These are phyloP conservation scores for Rhagologus leucostigma DNA, from an alignment of 2,113 vertebrate species.

Conservation along the genomic window DNA sequence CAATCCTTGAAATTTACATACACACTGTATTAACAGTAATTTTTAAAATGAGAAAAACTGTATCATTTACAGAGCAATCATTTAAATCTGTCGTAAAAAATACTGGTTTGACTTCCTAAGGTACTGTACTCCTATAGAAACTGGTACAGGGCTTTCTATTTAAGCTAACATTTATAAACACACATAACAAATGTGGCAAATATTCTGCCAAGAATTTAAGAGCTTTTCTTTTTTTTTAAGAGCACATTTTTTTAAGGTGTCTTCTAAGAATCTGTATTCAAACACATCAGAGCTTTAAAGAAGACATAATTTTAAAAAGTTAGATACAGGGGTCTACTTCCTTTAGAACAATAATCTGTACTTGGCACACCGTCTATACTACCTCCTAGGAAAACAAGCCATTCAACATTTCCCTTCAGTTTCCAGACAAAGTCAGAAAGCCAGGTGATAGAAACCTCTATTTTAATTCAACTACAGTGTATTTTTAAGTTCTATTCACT, in stretches of 20 bases:
- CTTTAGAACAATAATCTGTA: neutral
- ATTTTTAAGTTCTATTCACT: neutral
- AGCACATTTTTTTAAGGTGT: neutral
- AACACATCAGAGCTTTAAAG: neutral
- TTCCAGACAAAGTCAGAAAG: neutral
- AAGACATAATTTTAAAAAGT: neutral
- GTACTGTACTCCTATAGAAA: neutral
- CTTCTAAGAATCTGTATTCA: neutral
- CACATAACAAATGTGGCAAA: neutral
- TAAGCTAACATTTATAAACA: neutral
- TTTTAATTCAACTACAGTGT: neutral
- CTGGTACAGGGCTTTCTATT: neutral
- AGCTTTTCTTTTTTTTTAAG: neutral
- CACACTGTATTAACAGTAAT: neutral
- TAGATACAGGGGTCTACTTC: neutral
- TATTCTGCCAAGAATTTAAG: neutral
- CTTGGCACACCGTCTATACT: accelerated
- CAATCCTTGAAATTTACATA: neutral
- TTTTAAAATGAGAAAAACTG: neutral
- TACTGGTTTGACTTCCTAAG: neutral
- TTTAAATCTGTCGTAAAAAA: neutral
- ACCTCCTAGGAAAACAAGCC: neutral
- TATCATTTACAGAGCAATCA: neutral
- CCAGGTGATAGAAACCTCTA: neutral
- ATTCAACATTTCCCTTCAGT: neutral